These are phyloP conservation scores for Eciton burchellii DNA, from an alignment of 1,140 invertebrate genomes.

Conservation along the genomic window DNA sequence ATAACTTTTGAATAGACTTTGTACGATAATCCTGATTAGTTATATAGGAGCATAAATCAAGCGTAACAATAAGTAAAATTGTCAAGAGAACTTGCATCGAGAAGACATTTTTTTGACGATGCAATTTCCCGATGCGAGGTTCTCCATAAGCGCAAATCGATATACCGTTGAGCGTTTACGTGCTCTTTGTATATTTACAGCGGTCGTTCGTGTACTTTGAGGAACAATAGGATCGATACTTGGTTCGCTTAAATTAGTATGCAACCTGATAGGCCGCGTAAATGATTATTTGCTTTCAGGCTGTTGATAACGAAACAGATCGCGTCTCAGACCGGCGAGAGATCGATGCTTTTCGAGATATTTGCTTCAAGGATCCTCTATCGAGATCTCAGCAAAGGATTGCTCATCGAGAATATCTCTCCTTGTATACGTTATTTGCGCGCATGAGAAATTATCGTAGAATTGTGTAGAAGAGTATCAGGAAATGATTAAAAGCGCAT, in stretches of 20 bases:
- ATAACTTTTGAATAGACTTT: not conserved
- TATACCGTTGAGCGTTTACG: not conserved
- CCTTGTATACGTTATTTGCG: not conserved
- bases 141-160: not conserved
- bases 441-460: not conserved
- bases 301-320: not conserved
- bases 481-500: slow-evolving; percentile 4
- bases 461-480: no score
- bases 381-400: slow-evolving; percentile 1
- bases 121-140: slow-evolving; percentile 4
- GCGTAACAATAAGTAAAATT: slow-evolving; percentile 12
- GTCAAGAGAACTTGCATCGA: slow-evolving; percentile 18
- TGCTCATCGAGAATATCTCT: slow-evolving; percentile 2
- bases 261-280: not conserved
- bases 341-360: not conserved
- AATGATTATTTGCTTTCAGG: slow-evolving; percentile 29
- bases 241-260: slow-evolving; percentile 28
- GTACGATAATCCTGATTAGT: slow-evolving; percentile 1
- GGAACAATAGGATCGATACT: not conserved
- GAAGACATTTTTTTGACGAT: slow-evolving; percentile 26
- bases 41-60: slow-evolving; percentile 12
- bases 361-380: not conserved
- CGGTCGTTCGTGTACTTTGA: not conserved
- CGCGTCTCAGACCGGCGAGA: slow-evolving; percentile 21
- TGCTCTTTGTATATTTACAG: not conserved